Conservation (phyloP, 2,888 invertebrate species). For the Rotaria sp. region DNA sequence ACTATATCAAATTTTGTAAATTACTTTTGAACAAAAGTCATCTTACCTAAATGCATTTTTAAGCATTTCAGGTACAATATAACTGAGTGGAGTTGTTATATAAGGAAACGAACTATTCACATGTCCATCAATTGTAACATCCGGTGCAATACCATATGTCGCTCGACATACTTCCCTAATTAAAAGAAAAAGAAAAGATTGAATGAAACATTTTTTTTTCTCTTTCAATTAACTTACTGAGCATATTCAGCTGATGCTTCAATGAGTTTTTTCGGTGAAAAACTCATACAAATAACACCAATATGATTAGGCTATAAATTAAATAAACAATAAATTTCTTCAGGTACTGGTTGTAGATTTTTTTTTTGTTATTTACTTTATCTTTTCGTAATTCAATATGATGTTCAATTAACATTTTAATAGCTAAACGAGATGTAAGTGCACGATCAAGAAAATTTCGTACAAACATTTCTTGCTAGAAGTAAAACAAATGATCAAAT, state of each 20-base stretch:
- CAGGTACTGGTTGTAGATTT: neutral
- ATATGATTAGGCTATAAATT: conserved; percentile 57
- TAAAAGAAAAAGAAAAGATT: neutral
- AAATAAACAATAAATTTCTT: conserved; percentile 41
- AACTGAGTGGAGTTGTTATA: conserved; percentile 59
- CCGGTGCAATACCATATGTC: conserved; percentile 58
- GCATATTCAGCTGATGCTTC: conserved; percentile 59
- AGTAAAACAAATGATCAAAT: conserved; percentile 32
- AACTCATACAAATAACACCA: conserved; percentile 58
- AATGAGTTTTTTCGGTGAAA: conserved; percentile 58
- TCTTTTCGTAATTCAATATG: conserved; percentile 58
- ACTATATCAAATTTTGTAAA: too few relatives aligned
- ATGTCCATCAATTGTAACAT: conserved; percentile 58
- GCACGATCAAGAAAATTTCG: conserved; percentile 58
- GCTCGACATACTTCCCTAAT: conserved; percentile 54
- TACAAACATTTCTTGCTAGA: conserved; percentile 46
- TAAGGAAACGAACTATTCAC: conserved; percentile 58
- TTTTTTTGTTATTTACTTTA: conserved; percentile 48
- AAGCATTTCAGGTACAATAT: conserved; percentile 59
- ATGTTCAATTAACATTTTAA: conserved; percentile 59
- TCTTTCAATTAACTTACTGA: conserved; percentile 46
- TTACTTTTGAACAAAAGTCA: neutral
- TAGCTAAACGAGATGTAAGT: conserved; percentile 59
- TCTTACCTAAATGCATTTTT: conserved; percentile 59
- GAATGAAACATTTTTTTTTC: too few relatives aligned